Percentiles rank a stretch among this genome's conserved stretches.
These are phyloP conservation scores for Merluccius polli DNA, from an alignment of 2,797 vertebrate species.

Conservation along the genomic window DNA sequence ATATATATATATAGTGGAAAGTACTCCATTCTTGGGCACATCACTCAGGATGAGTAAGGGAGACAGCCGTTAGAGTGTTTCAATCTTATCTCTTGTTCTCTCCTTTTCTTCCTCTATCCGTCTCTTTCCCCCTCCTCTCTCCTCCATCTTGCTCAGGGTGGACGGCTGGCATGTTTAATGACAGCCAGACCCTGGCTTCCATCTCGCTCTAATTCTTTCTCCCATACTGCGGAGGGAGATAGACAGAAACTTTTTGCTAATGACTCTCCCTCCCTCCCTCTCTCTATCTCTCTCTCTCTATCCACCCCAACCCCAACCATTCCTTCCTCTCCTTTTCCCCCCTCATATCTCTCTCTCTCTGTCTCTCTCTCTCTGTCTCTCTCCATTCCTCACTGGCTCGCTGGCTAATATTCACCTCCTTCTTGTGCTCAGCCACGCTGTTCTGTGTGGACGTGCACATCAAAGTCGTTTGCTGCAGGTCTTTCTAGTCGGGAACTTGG, in stretches of 20 bases:
- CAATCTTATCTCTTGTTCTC: constrained; percentile 64
- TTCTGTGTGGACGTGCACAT: neutral
- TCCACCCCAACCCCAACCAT: neutral
- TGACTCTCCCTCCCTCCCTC: neutral
- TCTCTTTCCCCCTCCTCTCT: constrained; percentile 42
- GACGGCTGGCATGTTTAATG: constrained; percentile 62
- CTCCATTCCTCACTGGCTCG: neutral
- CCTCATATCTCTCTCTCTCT: neutral
- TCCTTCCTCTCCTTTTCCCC: neutral
- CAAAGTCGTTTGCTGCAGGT: neutral
- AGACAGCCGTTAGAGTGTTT: constrained; percentile 60
- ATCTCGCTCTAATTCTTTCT: constrained; percentile 37
- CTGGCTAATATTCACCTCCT: neutral
- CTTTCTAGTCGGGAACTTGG: no score
- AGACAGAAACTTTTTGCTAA: constrained; percentile 26
- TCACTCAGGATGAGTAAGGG: constrained; percentile 67
- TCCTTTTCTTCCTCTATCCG: constrained; percentile 44
- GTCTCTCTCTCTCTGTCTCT: neutral
- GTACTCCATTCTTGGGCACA: constrained; percentile 62
- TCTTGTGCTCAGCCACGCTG: neutral
- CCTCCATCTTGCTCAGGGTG: constrained; percentile 74
- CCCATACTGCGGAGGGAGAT: constrained; percentile 32
- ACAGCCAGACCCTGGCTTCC: constrained; percentile 64
- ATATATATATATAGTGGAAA: constrained; percentile 5
- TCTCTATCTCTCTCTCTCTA: neutral